Conservation (phyloP, 2,113 vertebrate species). For the Ciconia maguari region DNA sequence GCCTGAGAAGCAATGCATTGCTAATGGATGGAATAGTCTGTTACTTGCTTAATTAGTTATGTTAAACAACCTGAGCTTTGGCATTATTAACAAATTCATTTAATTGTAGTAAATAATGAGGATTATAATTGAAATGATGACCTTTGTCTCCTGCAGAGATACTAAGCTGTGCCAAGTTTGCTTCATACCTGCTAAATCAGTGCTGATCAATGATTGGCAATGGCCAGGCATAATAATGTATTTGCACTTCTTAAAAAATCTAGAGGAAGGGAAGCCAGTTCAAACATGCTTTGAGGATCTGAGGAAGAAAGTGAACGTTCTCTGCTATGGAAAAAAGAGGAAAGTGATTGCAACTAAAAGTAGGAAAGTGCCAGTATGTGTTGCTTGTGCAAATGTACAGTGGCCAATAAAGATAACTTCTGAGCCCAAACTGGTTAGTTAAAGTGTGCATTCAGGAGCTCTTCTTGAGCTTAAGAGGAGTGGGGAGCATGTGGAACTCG, state of each 20-base stretch:
- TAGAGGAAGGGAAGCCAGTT: not conserved
- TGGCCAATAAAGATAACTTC: not conserved
- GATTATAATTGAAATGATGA: slow-evolving; percentile 52
- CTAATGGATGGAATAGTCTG: not conserved
- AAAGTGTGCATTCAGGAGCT: not conserved
- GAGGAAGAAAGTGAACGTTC: not conserved
- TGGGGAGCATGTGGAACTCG: not conserved
- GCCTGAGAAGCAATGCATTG: not conserved
- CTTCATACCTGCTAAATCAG: slow-evolving; percentile 23
- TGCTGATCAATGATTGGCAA: slow-evolving; percentile 18
- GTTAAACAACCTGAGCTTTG: slow-evolving; percentile 44
- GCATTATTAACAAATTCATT: slow-evolving; percentile 39
- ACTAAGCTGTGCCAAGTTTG: slow-evolving; percentile 1
- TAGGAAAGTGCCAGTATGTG: not conserved
- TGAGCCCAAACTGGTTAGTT: not conserved
- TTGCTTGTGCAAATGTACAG: not conserved
- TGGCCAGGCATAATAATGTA: not conserved
- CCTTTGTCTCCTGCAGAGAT: slow-evolving; percentile 13
- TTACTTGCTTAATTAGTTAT: slow-evolving; percentile 48
- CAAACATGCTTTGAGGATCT: not conserved
- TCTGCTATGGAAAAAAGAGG: not conserved
- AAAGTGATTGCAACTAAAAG: not conserved
- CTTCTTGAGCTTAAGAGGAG: not conserved
- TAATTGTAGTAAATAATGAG: slow-evolving; percentile 50
- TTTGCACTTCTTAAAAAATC: not conserved